Evolutionary conservation across 2,888 invertebrate genomes (phyloP), one percentile per base, ranked within the genome.

Genomic region (Cyclophora albipunctata): DNA sequence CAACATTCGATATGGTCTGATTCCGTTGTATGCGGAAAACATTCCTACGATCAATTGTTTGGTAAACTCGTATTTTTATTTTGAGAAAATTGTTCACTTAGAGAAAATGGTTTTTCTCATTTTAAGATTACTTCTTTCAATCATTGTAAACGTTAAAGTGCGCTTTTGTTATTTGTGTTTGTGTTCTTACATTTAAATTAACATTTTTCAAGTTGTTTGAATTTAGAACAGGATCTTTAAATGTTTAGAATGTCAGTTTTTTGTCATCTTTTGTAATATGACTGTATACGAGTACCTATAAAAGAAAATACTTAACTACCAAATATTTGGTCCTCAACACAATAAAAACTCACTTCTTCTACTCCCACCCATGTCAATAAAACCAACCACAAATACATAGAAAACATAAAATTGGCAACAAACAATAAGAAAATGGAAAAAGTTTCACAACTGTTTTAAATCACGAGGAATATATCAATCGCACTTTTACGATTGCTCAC

Each of bases 1-100:
- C 71, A 76, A 71, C 68, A 71, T 75, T 75, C 66, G 65, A 67
- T 57, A 66, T 67, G 75, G 71, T 73, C 74, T 75, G 59, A 58
- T 72, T 40, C 7, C 45, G 46, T 53, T 53, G 48, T 50, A 50
- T 48, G 46, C 40, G 44, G 44, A 49, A 49, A 52, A 52, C 48
- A 46, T 52, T 52, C 5, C 48, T 45, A 46, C 43, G 46, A 49
- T 49, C 49, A 52, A 49, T 52, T 52, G 52, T 45, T 49, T 46
- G 37, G 45, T 49, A 47, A 20, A 20, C 20, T 20, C 20, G 20
- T 49, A 46, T 51, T 53, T 50, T 49, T 55, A 42, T 44, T 55
- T 52, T 53, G 49, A 50, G 51, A 53, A 53, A 55, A 55, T 51
- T 53, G 55, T 49, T 50, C 49, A 52, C 50, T 20, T 20, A 20